Conservation (phyloP, 2,113 vertebrate genomes). For the Amazona guildingii region DNA sequence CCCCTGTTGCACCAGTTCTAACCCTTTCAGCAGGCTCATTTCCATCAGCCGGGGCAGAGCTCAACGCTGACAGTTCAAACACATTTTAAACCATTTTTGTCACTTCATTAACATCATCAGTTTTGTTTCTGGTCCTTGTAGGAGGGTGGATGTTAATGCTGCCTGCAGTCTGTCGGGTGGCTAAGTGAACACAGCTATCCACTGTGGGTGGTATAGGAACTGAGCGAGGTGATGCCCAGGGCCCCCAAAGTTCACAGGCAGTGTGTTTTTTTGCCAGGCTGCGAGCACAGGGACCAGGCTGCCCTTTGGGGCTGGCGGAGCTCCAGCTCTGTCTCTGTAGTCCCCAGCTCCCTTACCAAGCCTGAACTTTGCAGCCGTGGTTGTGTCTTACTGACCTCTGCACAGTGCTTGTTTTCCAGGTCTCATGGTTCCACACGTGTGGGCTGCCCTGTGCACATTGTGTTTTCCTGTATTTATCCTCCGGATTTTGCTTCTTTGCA, state of each 20-base stretch:
- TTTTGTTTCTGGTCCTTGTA: background rate
- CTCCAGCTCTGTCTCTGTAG: accelerated
- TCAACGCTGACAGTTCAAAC: background rate
- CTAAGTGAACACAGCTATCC: accelerated
- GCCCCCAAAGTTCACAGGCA: background rate
- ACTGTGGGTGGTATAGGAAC: accelerated
- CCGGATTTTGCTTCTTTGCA: constrained; percentile 46
- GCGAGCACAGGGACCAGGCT: background rate
- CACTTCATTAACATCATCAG: accelerated
- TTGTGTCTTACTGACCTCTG: background rate
- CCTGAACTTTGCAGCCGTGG: background rate
- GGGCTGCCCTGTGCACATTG: background rate
- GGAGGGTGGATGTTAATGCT: background rate
- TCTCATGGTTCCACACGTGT: accelerated
- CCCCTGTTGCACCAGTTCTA: background rate
- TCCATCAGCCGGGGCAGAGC: background rate
- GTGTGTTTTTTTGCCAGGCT: background rate
- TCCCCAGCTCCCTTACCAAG: background rate
- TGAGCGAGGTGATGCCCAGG: background rate
- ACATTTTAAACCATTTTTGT: accelerated
- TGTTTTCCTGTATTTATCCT: background rate
- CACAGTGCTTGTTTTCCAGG: background rate
- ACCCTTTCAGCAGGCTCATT: background rate
- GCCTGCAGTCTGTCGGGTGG: accelerated
- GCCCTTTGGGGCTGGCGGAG: background rate